Conservation (phyloP, 1,140 invertebrate genomes). For the Drosophila tani region DNA sequence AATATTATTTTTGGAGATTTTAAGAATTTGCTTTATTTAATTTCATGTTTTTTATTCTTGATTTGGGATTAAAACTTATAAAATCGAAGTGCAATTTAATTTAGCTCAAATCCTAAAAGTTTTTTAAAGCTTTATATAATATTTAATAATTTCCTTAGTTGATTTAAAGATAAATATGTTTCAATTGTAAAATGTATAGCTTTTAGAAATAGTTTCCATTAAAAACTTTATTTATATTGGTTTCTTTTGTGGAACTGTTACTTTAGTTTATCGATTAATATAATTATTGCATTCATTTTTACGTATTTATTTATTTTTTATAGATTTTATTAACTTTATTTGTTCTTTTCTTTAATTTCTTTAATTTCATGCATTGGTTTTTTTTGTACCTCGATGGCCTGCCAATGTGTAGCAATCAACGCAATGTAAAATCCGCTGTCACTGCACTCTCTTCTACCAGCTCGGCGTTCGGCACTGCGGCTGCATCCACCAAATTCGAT, state of each 20-base stretch:
- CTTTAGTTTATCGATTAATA: background rate
- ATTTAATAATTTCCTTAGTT: background rate
- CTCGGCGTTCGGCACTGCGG: constrained; percentile 93
- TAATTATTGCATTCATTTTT: constrained; percentile 2
- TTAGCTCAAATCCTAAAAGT: background rate
- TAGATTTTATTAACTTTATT: constrained; percentile 4
- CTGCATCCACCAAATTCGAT: constrained; percentile 90
- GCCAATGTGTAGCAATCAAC: constrained; percentile 88
- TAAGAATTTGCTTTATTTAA: background rate
- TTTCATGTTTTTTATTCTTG: background rate
- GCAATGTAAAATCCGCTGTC: constrained; percentile 94
- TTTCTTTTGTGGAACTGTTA: background rate
- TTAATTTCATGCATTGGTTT: constrained; percentile 33
- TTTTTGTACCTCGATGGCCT: constrained; percentile 32
- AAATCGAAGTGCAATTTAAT: background rate
- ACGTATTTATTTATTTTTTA: background rate
- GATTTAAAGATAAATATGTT: too few relatives aligned
- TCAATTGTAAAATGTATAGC: too few relatives aligned
- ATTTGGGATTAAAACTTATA: background rate
- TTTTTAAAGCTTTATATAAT: background rate
- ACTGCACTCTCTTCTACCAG: constrained; percentile 95
- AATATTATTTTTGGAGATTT: background rate
- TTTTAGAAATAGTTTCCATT: too few relatives aligned
- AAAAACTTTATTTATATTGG: background rate
- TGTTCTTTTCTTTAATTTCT: constrained; percentile 15